Evolutionary conservation across 2,113 vertebrate species (phyloP).

Genomic region (Muntiacus muntjak): DNA sequence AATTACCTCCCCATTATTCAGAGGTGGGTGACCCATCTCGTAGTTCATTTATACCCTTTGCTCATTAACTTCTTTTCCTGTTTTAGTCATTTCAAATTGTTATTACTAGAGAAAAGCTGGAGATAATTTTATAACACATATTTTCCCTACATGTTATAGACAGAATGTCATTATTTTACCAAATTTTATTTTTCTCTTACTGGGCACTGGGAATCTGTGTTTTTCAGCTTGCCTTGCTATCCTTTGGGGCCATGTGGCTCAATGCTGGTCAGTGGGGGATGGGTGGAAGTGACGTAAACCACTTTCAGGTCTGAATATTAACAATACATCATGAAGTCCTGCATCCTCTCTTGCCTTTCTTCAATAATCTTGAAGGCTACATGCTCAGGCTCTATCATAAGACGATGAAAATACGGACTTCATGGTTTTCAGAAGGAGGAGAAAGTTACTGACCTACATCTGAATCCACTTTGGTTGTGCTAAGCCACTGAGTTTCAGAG

Average conservation of each 20-base stretch:
- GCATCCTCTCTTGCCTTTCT: neutral
- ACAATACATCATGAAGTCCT: neutral
- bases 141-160: neutral
- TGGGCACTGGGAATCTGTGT: neutral
- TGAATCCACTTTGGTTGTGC: neutral
- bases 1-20: neutral
- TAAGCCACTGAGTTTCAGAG: neutral
- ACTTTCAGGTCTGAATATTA: neutral
- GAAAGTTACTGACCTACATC: neutral
- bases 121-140: constrained; percentile 6
- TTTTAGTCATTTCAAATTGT: neutral
- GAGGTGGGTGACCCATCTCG: neutral
- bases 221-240: neutral
- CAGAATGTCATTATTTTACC: neutral
- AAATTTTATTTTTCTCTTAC: neutral
- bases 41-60: neutral
- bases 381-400: neutral
- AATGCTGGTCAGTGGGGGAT: neutral
- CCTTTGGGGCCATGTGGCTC: neutral
- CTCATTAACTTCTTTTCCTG: neutral
- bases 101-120: neutral
- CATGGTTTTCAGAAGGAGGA: neutral
- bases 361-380: neutral
- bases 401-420: neutral
- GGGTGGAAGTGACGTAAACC: neutral